Percentiles rank a stretch among this genome's conserved stretches.
These are phyloP conservation scores for Polietes domitor DNA, from an alignment of 2,888 invertebrate genomes.

Conservation along the genomic window DNA sequence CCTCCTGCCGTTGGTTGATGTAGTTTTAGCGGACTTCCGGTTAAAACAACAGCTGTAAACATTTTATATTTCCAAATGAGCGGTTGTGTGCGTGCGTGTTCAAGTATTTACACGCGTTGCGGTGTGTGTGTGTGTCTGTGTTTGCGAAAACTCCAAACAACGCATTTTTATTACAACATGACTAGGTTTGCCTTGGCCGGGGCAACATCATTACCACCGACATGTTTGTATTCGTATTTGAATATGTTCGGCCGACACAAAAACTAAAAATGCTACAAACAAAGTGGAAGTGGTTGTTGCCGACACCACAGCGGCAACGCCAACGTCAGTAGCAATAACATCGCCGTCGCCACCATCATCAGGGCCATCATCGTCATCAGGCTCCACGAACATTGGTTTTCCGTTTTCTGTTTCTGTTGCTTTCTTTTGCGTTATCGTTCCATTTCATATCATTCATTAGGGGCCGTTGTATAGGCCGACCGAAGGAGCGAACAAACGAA, in stretches of 20 bases:
- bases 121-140: conserved; percentile 7
- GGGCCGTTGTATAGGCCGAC: conserved; percentile 28
- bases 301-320: conserved; percentile 17
- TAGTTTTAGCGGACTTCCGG: conserved; percentile 53
- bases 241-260: conserved; percentile 45
- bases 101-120: not conserved
- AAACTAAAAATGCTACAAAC: conserved; percentile 40
- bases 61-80: conserved; percentile 28
- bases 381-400: conserved; percentile 45
- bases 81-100: not conserved
- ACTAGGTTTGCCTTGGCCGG: conserved; percentile 33
- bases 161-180: conserved; percentile 42
- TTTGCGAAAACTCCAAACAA: not conserved
- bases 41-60: conserved; percentile 40
- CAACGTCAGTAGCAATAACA: too few relatives aligned
- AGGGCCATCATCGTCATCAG: conserved; percentile 11
- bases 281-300: conserved; percentile 13
- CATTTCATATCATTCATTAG: conserved; percentile 43
- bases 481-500: not conserved
- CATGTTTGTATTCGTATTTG: conserved; percentile 43
- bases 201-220: not conserved
- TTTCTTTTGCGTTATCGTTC: conserved; percentile 43
- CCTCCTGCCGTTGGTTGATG: not conserved
- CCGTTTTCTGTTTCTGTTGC: conserved; percentile 11
- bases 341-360: not conserved